A percentile compares a stretch with the other conserved stretches of the same genome.
These are phyloP conservation scores for Pseudocheirus occidentalis DNA, from an alignment of 2,797 vertebrate genomes.

Conservation along the genomic window DNA sequence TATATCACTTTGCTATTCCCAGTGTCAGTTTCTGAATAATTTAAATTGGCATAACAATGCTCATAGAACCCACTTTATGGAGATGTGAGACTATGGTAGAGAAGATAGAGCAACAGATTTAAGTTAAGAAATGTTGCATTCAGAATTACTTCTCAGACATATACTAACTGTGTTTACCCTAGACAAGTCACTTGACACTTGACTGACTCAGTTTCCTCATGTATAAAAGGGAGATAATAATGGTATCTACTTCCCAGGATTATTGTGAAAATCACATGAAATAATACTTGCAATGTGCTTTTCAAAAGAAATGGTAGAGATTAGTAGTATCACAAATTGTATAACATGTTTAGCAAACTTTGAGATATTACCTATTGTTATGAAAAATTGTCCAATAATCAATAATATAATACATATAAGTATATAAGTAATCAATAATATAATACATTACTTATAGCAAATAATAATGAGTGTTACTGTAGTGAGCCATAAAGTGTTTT, in stretches of 20 bases:
- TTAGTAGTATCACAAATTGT: not conserved
- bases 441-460: not conserved
- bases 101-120: not conserved
- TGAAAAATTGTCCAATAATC: not conserved
- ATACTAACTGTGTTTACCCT: not conserved
- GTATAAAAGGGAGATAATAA: not conserved
- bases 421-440: not conserved
- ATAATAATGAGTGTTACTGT: not conserved
- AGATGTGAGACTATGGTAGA: not conserved
- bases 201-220: not conserved
- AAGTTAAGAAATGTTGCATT: not conserved
- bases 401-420: not conserved
- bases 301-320: not conserved
- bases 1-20: not conserved
- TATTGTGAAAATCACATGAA: not conserved
- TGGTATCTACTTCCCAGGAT: not conserved
- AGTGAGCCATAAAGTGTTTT: not conserved
- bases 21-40: not conserved
- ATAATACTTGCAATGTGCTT: not conserved
- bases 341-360: not conserved
- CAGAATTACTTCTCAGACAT: not conserved
- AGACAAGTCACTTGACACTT: not conserved
- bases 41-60: not conserved
- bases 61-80: not conserved
- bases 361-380: not conserved